A percentile compares a stretch with the other conserved stretches of the same genome.
phyloP scores from a whole-genome alignment of 2,797 vertebrate genomes.

The Carcharodon carcharias region DNA sequence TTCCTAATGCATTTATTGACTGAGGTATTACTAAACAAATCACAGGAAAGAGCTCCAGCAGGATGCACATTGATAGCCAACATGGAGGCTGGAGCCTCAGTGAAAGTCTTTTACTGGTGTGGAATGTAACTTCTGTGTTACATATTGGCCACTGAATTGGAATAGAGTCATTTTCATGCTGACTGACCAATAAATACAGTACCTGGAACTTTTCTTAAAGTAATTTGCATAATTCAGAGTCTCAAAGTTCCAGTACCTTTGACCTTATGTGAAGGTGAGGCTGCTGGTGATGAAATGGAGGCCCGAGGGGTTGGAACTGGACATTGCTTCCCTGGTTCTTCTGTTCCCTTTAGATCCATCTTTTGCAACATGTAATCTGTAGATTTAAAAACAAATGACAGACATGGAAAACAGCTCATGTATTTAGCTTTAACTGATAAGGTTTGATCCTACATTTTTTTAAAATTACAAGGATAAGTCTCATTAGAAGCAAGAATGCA shows the following conservation, averaged over 20 bases:
- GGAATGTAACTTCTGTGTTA: not conserved
- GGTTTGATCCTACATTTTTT: not conserved
- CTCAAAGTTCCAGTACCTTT: conserved; percentile 70
- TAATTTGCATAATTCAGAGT: not conserved
- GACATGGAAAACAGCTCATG: not conserved
- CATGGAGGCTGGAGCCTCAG: not conserved
- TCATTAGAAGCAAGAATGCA: not conserved
- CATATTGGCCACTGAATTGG: not conserved
- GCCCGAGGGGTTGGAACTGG: conserved; percentile 67
- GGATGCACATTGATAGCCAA: not conserved
- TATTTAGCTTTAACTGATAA: not conserved
- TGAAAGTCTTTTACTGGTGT: not conserved
- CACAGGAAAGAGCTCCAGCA: not conserved
- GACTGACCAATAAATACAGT: not conserved
- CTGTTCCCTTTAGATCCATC: conserved; percentile 59
- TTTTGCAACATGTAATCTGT: conserved; percentile 79
- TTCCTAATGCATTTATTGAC: not conserved
- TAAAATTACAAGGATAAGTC: not conserved
- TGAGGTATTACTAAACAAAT: not conserved
- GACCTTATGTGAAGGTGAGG: conserved; percentile 75
- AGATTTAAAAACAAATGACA: conserved; percentile 42
- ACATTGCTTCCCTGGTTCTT: conserved; percentile 69
- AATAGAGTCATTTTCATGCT: not conserved
- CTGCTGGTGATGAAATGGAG: conserved; percentile 68
- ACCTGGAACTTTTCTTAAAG: not conserved